These are phyloP conservation scores for Sebastes dallii DNA, from an alignment of 2,797 vertebrate species.

Conservation along the genomic window DNA sequence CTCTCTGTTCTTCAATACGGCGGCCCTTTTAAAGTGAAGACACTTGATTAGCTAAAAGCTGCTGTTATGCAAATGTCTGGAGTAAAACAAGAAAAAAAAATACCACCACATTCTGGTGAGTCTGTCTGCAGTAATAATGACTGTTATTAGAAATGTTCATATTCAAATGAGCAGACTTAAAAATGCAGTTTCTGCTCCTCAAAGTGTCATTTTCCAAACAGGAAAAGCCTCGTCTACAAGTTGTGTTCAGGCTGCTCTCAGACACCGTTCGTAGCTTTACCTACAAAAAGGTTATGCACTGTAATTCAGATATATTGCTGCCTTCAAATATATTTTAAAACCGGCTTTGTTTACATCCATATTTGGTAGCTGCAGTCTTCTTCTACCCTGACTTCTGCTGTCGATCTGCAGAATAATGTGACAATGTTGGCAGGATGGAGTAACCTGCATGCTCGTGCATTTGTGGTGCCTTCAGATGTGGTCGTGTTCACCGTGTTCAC, in stretches of 20 bases:
- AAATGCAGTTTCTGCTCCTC: background rate
- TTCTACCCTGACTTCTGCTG: too few species aligned
- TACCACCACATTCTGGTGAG: background rate
- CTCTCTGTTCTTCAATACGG: background rate
- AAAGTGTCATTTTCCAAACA: background rate
- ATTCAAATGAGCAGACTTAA: background rate
- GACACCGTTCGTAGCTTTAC: too few species aligned
- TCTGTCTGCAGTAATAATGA: background rate
- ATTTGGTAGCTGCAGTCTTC: too few species aligned
- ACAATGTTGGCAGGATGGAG: too few species aligned
- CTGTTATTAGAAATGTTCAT: background rate
- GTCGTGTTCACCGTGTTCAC: too few species aligned
- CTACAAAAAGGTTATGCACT: too few species aligned
- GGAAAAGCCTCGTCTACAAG: background rate
- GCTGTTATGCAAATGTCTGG: conserved; percentile 25
- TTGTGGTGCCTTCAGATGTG: too few species aligned
- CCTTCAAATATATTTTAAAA: too few species aligned
- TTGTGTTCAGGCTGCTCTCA: background rate
- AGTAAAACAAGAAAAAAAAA: background rate
- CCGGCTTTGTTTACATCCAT: too few species aligned
- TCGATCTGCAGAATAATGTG: too few species aligned
- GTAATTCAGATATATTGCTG: too few species aligned
- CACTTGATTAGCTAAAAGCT: conserved; percentile 15
- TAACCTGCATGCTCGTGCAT: too few species aligned
- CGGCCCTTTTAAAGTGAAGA: background rate